phyloP scores from a whole-genome alignment of 2,797 vertebrate species.

The Sitta carolinensis region DNA sequence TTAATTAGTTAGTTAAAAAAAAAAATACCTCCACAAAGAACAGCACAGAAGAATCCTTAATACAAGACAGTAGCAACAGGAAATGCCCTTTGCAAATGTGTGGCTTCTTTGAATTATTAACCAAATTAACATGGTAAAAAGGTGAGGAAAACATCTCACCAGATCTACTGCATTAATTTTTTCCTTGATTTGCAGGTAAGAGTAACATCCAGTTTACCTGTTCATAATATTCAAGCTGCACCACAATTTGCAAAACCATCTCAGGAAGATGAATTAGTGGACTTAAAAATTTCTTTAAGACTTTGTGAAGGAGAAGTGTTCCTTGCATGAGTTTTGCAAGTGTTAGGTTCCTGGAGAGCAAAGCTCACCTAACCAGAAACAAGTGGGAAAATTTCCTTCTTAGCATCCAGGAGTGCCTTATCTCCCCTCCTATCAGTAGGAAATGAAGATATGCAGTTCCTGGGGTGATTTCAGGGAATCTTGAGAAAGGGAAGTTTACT shows the following conservation, averaged over 20 bases:
- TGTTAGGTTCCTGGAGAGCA: background rate
- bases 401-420: background rate
- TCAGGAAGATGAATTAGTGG: background rate
- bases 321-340: background rate
- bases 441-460: background rate
- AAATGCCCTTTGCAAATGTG: background rate
- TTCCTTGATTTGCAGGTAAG: background rate
- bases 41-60: background rate
- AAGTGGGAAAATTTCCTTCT: background rate
- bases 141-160: background rate
- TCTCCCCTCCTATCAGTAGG: background rate
- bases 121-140: background rate
- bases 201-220: background rate
- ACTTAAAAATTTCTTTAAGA: background rate
- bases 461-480: background rate
- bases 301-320: background rate
- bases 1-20: background rate
- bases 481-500: background rate
- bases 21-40: background rate
- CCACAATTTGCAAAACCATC: background rate
- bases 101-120: constrained; percentile 35
- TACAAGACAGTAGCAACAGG: background rate
- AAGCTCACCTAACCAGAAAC: background rate
- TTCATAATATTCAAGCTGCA: background rate
- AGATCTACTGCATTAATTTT: background rate